Percentiles rank a stretch among this genome's conserved stretches.
Conservation (phyloP, 2,797 vertebrate species). For the Sarcophilus harrisii region DNA sequence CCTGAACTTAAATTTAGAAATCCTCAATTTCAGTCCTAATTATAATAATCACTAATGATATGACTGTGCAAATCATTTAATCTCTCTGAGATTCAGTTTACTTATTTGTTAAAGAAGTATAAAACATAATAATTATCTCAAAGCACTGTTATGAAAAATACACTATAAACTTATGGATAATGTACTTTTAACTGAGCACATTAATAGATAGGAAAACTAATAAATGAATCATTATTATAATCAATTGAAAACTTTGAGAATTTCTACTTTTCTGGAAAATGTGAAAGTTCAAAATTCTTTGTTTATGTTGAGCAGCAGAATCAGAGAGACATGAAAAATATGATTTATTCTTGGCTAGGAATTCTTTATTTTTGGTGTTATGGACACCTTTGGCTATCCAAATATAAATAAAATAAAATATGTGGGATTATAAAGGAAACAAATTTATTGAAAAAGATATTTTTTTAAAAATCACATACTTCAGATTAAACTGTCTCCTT, state of each 20-base stretch:
- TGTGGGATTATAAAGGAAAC: neutral
- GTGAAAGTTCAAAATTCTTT: neutral
- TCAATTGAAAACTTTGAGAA: neutral
- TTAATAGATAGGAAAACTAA: neutral
- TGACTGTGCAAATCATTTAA: neutral
- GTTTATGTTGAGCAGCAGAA: neutral
- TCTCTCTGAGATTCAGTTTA: neutral
- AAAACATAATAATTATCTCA: neutral
- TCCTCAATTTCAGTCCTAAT: neutral
- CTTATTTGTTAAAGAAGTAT: neutral
- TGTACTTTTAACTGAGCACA: neutral
- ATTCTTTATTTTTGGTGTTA: neutral
- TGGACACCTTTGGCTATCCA: neutral
- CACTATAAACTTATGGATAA: neutral
- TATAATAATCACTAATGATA: neutral
- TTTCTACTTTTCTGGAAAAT: neutral
- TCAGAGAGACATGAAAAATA: neutral
- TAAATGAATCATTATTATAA: neutral
- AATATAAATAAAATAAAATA: neutral
- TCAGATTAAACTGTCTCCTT: neutral
- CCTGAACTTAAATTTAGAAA: neutral
- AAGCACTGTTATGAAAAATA: neutral
- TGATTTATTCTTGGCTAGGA: neutral
- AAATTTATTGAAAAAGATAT: neutral
- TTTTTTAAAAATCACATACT: neutral